These are phyloP conservation scores for Salvelinus sp. DNA, from an alignment of 2,113 vertebrate genomes.

Conservation along the genomic window DNA sequence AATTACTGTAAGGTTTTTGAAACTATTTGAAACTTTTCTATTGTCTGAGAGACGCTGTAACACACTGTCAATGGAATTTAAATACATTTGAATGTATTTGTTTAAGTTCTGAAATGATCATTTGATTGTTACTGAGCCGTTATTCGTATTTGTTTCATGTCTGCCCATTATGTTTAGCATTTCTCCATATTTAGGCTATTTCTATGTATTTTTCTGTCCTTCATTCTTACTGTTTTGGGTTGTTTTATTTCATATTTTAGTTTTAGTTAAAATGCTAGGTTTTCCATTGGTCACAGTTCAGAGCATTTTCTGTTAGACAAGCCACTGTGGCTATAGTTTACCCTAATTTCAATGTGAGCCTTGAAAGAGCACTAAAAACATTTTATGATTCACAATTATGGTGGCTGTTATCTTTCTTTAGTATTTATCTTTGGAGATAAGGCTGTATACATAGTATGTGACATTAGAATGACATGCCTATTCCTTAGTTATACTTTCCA, in stretches of 20 bases:
- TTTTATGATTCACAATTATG: constrained; percentile 44
- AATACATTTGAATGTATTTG: not conserved
- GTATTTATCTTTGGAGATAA: not conserved
- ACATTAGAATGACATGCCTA: not conserved
- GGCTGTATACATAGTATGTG: not conserved
- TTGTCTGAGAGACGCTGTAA: constrained; percentile 25
- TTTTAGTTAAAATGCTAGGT: constrained; percentile 12
- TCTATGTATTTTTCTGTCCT: constrained; percentile 51
- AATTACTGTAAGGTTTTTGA: constrained; percentile 16
- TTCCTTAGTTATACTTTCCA: not conserved
- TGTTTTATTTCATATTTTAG: no score
- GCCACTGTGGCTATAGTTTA: constrained; percentile 42
- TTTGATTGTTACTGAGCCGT: constrained; percentile 27
- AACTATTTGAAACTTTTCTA: constrained; percentile 40
- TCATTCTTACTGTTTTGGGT: constrained; percentile 43
- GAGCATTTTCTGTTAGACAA: constrained; percentile 47
- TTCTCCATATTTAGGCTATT: constrained; percentile 9
- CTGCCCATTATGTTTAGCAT: constrained; percentile 13
- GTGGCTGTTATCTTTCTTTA: not conserved
- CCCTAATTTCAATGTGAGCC: constrained; percentile 37
- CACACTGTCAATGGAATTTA: not conserved
- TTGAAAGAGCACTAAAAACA: constrained; percentile 57
- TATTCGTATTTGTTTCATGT: not conserved
- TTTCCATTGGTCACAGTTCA: constrained; percentile 20
- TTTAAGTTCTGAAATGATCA: not conserved